Base-by-base conservation (phyloP, 23 tunicate species). In the Styela plicata region DNA sequence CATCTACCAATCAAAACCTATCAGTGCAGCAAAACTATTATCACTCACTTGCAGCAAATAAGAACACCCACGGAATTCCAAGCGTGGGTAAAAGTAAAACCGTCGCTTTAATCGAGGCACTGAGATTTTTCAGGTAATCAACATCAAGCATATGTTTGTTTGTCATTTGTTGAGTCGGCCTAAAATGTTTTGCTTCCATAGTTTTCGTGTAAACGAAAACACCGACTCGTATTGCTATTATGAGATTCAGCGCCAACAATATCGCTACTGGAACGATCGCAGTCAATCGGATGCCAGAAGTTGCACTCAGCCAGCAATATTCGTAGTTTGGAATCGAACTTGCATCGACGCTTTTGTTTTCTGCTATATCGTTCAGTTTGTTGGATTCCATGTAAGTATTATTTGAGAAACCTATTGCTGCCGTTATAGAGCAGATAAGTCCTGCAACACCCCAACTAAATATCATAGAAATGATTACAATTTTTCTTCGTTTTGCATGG, bases 61-160 rank as follows among this genome's bases (percentile, higher is more conserved):
- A 52, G 31, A 82, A 69, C 27, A 82, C 27, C 44, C 66, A 82
- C 20, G 85, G 78, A 53, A 70, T 82, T 23, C 85, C 85, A 18
- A 82, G 66, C 29, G 70, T 34, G 0, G 85, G 85, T 22, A 82
- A 68, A 20, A 82, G 76, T 7, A 82, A 23, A 30, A n/a, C 69
- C 20, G 70, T 27, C 3, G 74, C 76, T 52, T 82, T 82, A 27
- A 82, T 19, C 2, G 82, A 63, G 68, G 82, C 68, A 67, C 30
- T 22, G 22, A 67, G 1, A 67, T 67, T 18, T 67, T 67, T 67
- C 71, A 67, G 71, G 2, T 27, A 67, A 1, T 67, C 71, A 1
- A 27, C 22, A 67, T 67, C 71, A 29, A 67, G 30, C 0, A 29
- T 29, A 22, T 67, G 31, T 1, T 29, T 67, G 16, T 27, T 67